Evolutionary conservation across 2,888 invertebrate species (phyloP).

Genomic region (Pyrocoelia pectoralis): DNA sequence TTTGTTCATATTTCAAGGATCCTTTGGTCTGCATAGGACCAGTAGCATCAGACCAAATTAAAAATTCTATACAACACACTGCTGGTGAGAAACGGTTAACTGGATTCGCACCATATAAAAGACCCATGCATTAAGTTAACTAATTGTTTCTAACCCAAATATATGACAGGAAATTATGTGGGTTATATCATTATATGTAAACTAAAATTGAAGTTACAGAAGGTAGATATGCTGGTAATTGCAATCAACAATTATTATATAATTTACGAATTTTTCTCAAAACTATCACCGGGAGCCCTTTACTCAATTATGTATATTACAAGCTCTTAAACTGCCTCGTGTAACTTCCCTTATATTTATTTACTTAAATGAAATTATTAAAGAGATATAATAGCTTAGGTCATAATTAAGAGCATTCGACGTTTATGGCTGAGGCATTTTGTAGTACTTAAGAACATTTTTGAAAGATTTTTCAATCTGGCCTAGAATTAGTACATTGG

Average conservation of each 20-base stretch:
- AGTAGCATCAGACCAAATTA: conserved; percentile 80
- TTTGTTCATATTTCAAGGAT: conserved; percentile 92
- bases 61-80: conserved; percentile 75
- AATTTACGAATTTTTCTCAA: conserved; percentile 7
- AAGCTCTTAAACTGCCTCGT: conserved; percentile 15
- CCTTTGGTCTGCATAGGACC: conserved; percentile 88
- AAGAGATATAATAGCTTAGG: conserved; percentile 14
- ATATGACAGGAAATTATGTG: conserved; percentile 3
- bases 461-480: conserved; percentile 51
- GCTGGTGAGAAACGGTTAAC: conserved; percentile 84
- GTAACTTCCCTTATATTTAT: conserved; percentile 34
- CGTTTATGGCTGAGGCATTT: conserved; percentile 55
- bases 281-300: conserved; percentile 30
- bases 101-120: conserved; percentile 61
- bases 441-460: conserved; percentile 50
- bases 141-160: conserved; percentile 9
- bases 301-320: conserved; percentile 15
- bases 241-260: conserved; percentile 2
- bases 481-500: conserved; percentile 50
- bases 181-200: conserved; percentile 20
- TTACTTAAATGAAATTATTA: conserved; percentile 23
- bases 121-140: conserved; percentile 56
- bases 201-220: conserved; percentile 28
- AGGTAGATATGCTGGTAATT: conserved; percentile 9
- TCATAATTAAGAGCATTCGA: conserved; percentile 17